phyloP scores from a whole-genome alignment of 2,797 vertebrate species.

The Pseudochaenichthys georgianus region DNA sequence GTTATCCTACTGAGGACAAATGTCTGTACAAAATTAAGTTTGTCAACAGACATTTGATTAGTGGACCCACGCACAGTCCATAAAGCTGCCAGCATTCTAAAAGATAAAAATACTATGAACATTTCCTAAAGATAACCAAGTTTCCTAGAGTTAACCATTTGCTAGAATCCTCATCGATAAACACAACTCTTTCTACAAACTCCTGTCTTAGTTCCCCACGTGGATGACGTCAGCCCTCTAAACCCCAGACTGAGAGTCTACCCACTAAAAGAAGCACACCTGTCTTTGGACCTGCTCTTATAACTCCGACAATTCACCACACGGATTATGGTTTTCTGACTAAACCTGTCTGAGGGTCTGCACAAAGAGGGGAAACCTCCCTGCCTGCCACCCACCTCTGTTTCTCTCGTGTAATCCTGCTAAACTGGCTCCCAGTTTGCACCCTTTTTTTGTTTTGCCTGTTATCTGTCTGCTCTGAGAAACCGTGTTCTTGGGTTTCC shows the following conservation, averaged over 20 bases:
- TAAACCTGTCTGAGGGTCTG: conserved; percentile 45
- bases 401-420: conserved; percentile 53
- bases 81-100: too few species aligned
- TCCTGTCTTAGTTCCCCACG: conserved; percentile 6
- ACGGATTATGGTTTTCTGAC: conserved; percentile 49
- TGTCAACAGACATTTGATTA: neutral
- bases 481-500: conserved; percentile 65
- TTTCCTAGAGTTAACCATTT: neutral
- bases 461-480: conserved; percentile 47
- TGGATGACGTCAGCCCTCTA: conserved; percentile 35
- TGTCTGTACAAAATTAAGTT: neutral
- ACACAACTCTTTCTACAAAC: neutral
- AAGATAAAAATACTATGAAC: too few species aligned
- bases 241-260: conserved; percentile 37
- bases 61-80: neutral
- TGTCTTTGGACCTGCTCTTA: conserved; percentile 47
- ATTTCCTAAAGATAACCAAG: too few species aligned
- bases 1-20: neutral
- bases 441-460: conserved; percentile 19
- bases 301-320: conserved; percentile 45
- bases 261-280: conserved; percentile 47
- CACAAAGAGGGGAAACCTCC: conserved; percentile 63
- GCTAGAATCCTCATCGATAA: conserved; percentile 8
- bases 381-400: conserved; percentile 45
- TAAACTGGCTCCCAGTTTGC: conserved; percentile 32